A percentile compares a stretch with the other conserved stretches of the same genome.
phyloP scores from a whole-genome alignment of 2,888 invertebrate genomes.

The Acheta domesticus region DNA sequence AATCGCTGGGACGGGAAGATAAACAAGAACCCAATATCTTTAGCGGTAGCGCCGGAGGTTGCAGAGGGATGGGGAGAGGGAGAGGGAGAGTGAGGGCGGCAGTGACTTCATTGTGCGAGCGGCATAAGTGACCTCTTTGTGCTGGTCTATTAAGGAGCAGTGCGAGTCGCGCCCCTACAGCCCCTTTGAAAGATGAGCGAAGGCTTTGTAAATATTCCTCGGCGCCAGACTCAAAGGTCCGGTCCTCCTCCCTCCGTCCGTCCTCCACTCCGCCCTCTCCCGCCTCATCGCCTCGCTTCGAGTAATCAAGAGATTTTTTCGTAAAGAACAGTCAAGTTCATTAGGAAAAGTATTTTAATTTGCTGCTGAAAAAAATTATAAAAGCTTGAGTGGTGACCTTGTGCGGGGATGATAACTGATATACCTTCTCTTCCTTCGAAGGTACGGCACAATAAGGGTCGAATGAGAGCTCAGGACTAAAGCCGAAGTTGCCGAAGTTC shows the following conservation, averaged over 20 bases:
- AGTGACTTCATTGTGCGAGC: background rate
- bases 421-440: background rate
- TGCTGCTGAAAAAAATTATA: conserved; percentile 4
- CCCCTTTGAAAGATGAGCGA: background rate
- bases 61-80: too few species aligned
- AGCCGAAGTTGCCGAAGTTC: background rate
- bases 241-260: background rate
- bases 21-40: too few species aligned
- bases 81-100: too few species aligned
- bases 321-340: background rate
- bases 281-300: background rate
- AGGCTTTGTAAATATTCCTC: background rate
- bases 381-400: background rate
- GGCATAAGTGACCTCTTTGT: background rate
- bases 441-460: background rate
- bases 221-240: background rate
- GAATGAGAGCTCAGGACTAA: background rate
- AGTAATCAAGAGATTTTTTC: conserved; percentile 1
- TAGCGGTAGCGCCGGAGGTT: too few species aligned
- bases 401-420: background rate
- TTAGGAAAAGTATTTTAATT: conserved; percentile 18
- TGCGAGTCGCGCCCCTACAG: background rate
- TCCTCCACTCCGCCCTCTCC: background rate
- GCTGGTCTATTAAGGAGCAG: background rate
- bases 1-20: too few species aligned